These are phyloP conservation scores for Drosophila lowei DNA, from an alignment of 1,140 invertebrate species.

Conservation along the genomic window DNA sequence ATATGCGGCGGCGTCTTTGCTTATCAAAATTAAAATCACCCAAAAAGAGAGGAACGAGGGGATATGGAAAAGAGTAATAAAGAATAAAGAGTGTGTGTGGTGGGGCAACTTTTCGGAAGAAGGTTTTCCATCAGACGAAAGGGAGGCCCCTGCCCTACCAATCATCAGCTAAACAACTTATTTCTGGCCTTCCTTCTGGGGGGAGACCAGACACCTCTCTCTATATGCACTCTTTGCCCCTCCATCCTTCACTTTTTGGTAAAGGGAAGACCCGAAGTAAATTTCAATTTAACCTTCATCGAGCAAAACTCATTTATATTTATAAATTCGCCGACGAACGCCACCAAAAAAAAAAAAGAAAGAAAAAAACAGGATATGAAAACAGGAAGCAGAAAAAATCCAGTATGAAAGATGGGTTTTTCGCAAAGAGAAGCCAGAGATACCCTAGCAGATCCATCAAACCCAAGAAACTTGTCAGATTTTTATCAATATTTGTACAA, in stretches of 20 bases:
- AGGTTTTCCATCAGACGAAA: conserved; percentile 56
- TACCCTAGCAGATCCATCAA: too few species aligned
- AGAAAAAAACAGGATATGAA: conserved; percentile 26
- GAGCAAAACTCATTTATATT: conserved; percentile 80
- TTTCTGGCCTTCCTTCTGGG: conserved; percentile 1
- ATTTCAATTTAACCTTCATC: conserved; percentile 82
- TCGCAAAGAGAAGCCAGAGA: too few species aligned
- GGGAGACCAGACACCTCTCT: not conserved
- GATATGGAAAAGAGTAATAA: conserved; percentile 1
- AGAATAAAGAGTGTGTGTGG: not conserved
- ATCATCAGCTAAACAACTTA: conserved; percentile 45
- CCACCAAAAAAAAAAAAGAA: conserved; percentile 24
- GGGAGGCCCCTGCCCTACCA: conserved; percentile 1
- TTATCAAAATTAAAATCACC: conserved; percentile 74
- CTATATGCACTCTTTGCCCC: not conserved
- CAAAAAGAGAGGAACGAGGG: not conserved
- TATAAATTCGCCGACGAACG: conserved; percentile 77
- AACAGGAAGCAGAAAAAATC: conserved; percentile 27
- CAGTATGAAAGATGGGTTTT: too few species aligned
- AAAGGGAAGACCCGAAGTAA: conserved; percentile 62
- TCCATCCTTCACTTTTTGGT: conserved; percentile 6
- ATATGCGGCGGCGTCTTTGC: conserved; percentile 60
- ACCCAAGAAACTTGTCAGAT: too few species aligned
- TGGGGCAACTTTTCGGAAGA: conserved; percentile 54
- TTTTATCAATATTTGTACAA: too few species aligned